These are phyloP conservation scores for Drosophila navojoa DNA, from an alignment of 1,140 invertebrate species.

Conservation along the genomic window DNA sequence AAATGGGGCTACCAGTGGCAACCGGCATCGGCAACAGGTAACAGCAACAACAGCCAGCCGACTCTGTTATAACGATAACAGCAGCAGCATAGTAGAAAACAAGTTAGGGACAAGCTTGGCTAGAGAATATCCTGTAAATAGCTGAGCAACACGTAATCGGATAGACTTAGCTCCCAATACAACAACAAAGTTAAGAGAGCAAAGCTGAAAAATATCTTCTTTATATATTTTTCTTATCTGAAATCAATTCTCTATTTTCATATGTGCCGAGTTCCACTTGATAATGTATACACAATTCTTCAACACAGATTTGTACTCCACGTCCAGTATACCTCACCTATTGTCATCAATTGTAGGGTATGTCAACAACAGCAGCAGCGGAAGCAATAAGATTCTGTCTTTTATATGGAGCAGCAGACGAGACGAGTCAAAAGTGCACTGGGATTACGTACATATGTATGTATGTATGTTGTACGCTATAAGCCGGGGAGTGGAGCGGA, in stretches of 20 bases:
- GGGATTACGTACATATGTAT: conserved; percentile 42
- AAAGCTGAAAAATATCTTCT: too few relatives aligned
- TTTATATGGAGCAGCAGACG: conserved; percentile 55
- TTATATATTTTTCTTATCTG: too few relatives aligned
- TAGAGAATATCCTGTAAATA: background rate
- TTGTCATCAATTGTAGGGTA: background rate
- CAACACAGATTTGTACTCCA: too few relatives aligned
- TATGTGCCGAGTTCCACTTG: too few relatives aligned
- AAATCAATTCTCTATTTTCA: too few relatives aligned
- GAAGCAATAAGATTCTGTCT: conserved; percentile 42
- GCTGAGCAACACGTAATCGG: too few relatives aligned
- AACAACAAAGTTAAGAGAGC: too few relatives aligned
- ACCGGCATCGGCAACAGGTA: conserved; percentile 40
- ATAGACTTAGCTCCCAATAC: too few relatives aligned
- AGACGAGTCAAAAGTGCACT: conserved; percentile 63
- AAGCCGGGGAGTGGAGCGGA: background rate
- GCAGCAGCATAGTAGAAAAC: conserved; percentile 20
- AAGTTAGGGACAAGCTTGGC: background rate
- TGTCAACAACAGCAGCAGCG: conserved; percentile 32
- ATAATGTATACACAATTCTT: too few relatives aligned
- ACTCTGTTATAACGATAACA: conserved; percentile 13
- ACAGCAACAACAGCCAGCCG: conserved; percentile 25
- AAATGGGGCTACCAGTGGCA: conserved; percentile 69
- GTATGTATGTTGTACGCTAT: conserved; percentile 9
- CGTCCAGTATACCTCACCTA: background rate